These are phyloP conservation scores for Botia kubotai DNA, from an alignment of 2,797 vertebrate genomes.

Conservation along the genomic window DNA sequence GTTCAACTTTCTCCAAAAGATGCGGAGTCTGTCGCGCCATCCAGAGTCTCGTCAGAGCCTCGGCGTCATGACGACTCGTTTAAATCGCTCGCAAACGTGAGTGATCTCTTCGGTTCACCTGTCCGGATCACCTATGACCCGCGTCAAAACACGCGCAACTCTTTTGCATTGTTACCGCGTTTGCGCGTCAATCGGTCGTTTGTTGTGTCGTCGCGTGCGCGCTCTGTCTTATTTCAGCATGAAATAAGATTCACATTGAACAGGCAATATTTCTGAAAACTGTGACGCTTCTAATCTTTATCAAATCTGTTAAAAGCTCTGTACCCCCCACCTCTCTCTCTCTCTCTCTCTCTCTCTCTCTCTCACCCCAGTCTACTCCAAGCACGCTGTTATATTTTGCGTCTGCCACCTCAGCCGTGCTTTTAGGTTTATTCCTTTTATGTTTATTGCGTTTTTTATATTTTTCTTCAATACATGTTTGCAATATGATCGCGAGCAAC, in stretches of 20 bases:
- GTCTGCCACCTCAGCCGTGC: too few relatives aligned
- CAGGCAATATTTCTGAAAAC: slow-evolving; percentile 33
- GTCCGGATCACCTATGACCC: background rate
- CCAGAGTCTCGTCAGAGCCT: slow-evolving; percentile 31
- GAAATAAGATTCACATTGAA: slow-evolving; percentile 28
- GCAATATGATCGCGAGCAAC: too few relatives aligned
- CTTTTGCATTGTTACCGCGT: slow-evolving; percentile 7
- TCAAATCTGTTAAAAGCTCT: slow-evolving; percentile 57
- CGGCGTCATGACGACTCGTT: slow-evolving; percentile 19
- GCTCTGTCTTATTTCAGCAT: background rate
- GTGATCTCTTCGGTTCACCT: too few relatives aligned
- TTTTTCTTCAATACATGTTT: too few relatives aligned
- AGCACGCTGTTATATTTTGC: background rate
- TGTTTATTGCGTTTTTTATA: too few relatives aligned
- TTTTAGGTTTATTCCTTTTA: too few relatives aligned
- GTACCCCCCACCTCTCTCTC: slow-evolving; percentile 30
- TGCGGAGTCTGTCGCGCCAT: slow-evolving; percentile 27
- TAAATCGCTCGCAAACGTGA: slow-evolving; percentile 12
- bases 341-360: slow-evolving; percentile 36
- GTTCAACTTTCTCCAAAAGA: slow-evolving; percentile 36
- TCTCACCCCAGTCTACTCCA: background rate
- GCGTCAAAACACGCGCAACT: slow-evolving; percentile 7
- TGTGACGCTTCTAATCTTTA: slow-evolving; percentile 53
- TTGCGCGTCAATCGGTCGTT: background rate
- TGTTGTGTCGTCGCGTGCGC: background rate